These are phyloP conservation scores for Embidobia sp. DNA, from an alignment of 2,888 invertebrate species.

Conservation along the genomic window DNA sequence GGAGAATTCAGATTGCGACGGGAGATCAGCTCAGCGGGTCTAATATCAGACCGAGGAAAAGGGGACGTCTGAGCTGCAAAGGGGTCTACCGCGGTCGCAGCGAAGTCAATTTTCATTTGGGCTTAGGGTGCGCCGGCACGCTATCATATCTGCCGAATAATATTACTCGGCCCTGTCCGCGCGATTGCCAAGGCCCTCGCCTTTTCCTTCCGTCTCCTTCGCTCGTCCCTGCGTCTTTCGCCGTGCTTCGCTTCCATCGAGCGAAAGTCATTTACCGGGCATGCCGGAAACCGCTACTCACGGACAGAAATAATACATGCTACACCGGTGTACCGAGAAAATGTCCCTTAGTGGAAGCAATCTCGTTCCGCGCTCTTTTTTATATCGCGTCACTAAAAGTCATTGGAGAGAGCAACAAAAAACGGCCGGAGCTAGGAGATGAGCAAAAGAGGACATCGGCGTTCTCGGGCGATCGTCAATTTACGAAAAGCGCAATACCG, in stretches of 20 bases:
- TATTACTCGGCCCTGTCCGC: constrained; percentile 67
- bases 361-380: constrained; percentile 58
- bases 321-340: constrained; percentile 52
- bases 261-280: constrained; percentile 62
- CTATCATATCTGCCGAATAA: constrained; percentile 75
- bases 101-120: constrained; percentile 76
- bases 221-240: constrained; percentile 27
- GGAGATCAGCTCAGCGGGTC: constrained; percentile 40
- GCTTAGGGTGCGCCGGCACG: constrained; percentile 74
- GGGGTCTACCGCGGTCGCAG: constrained; percentile 64
- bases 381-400: constrained; percentile 55
- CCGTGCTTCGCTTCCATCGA: constrained; percentile 40
- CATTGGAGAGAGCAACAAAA: constrained; percentile 14
- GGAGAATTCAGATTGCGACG: constrained; percentile 48
- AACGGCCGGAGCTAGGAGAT: not conserved
- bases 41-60: constrained; percentile 37
- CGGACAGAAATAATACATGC: constrained; percentile 60
- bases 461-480: constrained; percentile 46
- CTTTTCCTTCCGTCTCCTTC: constrained; percentile 33
- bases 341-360: constrained; percentile 59
- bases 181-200: constrained; percentile 48
- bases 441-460: constrained; percentile 18
- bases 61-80: constrained; percentile 62
- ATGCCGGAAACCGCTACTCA: constrained; percentile 59
- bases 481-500: constrained; percentile 44